These are phyloP conservation scores for Dromas ardeola DNA, from an alignment of 2,113 vertebrate genomes.

Conservation along the genomic window DNA sequence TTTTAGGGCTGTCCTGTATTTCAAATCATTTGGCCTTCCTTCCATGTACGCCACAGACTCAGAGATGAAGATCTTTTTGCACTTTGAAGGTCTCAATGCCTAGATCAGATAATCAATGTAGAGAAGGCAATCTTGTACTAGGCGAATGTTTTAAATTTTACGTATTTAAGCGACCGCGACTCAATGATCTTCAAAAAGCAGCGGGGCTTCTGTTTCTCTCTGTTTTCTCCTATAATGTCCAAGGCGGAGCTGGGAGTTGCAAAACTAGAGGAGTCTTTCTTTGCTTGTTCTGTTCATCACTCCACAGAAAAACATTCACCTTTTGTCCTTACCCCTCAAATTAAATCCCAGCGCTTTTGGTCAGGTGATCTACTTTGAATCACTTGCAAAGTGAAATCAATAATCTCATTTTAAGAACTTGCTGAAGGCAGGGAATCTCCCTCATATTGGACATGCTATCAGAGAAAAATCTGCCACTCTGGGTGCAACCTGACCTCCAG, in stretches of 20 bases:
- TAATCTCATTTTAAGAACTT: conserved; percentile 59
- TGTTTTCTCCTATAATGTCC: neutral
- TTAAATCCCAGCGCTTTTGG: neutral
- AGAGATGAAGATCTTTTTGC: neutral
- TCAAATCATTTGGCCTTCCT: neutral
- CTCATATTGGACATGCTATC: conserved; percentile 23
- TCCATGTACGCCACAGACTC: neutral
- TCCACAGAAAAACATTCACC: neutral
- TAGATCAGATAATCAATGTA: neutral
- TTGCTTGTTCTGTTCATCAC: neutral
- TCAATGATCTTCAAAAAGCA: neutral
- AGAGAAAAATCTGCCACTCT: conserved; percentile 27
- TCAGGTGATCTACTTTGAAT: conserved; percentile 39
- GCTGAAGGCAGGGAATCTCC: conserved; percentile 47
- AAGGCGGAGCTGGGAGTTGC: neutral
- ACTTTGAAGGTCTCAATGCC: neutral
- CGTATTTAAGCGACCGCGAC: neutral
- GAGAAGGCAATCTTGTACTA: neutral
- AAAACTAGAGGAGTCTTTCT: neutral
- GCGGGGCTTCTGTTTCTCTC: neutral
- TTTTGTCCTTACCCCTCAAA: conserved; percentile 32
- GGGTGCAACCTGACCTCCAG: conserved; percentile 46
- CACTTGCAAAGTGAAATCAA: conserved; percentile 41
- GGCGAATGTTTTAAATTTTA: neutral
- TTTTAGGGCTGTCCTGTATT: neutral